Percentiles rank a stretch among this genome's conserved stretches.
Conservation (phyloP, 1,140 invertebrate genomes). For the Eriosoma lanigerum region DNA sequence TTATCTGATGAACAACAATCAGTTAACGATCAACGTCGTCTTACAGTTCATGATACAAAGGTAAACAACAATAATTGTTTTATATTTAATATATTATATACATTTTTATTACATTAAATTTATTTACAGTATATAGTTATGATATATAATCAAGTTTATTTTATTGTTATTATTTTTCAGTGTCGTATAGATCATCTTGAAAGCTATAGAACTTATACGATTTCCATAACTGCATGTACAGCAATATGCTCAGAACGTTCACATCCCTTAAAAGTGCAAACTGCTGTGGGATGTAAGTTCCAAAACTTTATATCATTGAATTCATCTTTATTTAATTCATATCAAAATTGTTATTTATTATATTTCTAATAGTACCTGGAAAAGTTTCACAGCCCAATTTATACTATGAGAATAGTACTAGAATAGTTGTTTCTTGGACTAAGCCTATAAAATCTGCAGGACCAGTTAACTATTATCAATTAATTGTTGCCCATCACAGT, state of each 20-base stretch:
- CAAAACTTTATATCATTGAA: neutral
- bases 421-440: slow-evolving; percentile 7
- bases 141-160: no score
- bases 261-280: slow-evolving; percentile 55
- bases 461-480: slow-evolving; percentile 16
- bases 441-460: slow-evolving; percentile 15
- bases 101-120: neutral
- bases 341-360: neutral
- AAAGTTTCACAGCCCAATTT: neutral
- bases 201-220: slow-evolving; percentile 66
- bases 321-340: neutral
- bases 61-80: neutral
- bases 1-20: slow-evolving; percentile 39
- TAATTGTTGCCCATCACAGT: neutral
- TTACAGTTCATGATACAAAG: slow-evolving; percentile 3
- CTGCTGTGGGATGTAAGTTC: slow-evolving; percentile 18
- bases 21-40: slow-evolving; percentile 54
- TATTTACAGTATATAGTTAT: no score
- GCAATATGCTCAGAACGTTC: slow-evolving; percentile 65
- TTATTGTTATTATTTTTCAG: neutral
- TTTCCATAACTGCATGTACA: slow-evolving; percentile 71
- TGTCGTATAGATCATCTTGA: slow-evolving; percentile 56
- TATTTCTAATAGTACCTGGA: slow-evolving; percentile 12
- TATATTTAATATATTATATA: neutral
- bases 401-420: slow-evolving; percentile 15